Percentiles rank a stretch among this genome's conserved stretches.
phyloP scores from a whole-genome alignment of 2,113 vertebrate species.

The Furnarius figulus region DNA sequence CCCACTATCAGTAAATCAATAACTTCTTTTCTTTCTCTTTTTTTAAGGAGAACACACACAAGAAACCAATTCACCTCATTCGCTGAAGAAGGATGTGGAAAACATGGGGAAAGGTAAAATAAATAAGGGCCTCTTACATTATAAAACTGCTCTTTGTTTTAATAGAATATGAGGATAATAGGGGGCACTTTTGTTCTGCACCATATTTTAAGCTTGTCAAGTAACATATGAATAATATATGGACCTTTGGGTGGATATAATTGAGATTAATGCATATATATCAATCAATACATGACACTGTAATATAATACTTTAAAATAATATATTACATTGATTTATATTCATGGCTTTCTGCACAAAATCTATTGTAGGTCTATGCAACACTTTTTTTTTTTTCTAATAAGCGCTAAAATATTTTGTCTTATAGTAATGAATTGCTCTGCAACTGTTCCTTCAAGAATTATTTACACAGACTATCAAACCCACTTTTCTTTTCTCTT shows the following conservation, averaged over 20 bases:
- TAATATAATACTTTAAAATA: conserved; percentile 88
- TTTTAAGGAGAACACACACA: conserved; percentile 88
- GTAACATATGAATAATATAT: conserved; percentile 87
- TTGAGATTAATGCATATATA: conserved; percentile 89
- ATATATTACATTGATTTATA: conserved; percentile 90
- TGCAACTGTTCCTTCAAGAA: conserved; percentile 68
- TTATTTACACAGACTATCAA: conserved; percentile 75
- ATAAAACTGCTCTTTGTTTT: conserved; percentile 66
- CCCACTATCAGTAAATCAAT: conserved; percentile 7
- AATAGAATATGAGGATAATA: conserved; percentile 73
- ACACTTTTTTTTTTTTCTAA: conserved; percentile 49
- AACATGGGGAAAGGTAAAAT: conserved; percentile 97
- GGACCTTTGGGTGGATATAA: conserved; percentile 84
- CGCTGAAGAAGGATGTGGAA: conserved; percentile 93
- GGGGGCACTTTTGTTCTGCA: conserved; percentile 76
- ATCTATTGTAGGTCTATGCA: conserved; percentile 75
- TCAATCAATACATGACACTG: conserved; percentile 87
- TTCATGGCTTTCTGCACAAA: conserved; percentile 85
- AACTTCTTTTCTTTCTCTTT: not conserved
- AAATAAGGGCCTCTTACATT: conserved; percentile 53
- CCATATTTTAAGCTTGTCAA: conserved; percentile 86
- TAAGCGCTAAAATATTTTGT: conserved; percentile 77
- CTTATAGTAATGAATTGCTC: conserved; percentile 75
- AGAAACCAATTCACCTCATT: conserved; percentile 84
- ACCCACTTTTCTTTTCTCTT: conserved; percentile 55